Evolutionary conservation across 2,797 vertebrate species (phyloP).

Genomic region (Crocodylus rhombifer): DNA sequence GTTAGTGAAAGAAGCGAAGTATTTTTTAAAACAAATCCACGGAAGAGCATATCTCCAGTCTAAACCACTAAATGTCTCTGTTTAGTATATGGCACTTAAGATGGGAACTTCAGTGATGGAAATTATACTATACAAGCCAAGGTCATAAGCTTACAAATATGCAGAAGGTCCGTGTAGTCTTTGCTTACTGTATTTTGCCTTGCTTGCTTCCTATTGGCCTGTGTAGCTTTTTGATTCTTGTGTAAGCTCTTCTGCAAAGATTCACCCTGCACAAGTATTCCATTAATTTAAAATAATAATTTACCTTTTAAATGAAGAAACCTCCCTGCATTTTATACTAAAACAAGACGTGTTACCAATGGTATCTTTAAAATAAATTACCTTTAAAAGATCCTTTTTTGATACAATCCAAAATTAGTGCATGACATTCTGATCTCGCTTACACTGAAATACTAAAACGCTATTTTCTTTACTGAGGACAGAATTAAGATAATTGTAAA

Average conservation of each 20-base stretch:
- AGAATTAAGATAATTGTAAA: not conserved
- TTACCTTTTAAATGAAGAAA: not conserved
- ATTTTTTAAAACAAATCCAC: not conserved
- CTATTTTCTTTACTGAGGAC: not conserved
- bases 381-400: not conserved
- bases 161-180: not conserved
- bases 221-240: not conserved
- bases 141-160: not conserved
- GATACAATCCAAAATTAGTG: not conserved
- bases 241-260: not conserved
- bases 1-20: not conserved
- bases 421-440: not conserved
- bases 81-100: not conserved
- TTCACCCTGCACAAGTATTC: not conserved
- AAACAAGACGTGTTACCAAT: not conserved
- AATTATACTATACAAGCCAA: not conserved
- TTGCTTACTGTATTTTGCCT: not conserved
- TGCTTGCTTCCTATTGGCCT: not conserved
- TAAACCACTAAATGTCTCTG: not conserved
- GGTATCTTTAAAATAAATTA: not conserved
- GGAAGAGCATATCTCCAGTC: not conserved
- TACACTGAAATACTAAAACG: not conserved
- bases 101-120: not conserved
- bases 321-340: not conserved
- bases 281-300: not conserved